A percentile compares a stretch with the other conserved stretches of the same genome.
phyloP scores from a whole-genome alignment of 2,797 vertebrate species.

The Threskiornis aethiopicus region DNA sequence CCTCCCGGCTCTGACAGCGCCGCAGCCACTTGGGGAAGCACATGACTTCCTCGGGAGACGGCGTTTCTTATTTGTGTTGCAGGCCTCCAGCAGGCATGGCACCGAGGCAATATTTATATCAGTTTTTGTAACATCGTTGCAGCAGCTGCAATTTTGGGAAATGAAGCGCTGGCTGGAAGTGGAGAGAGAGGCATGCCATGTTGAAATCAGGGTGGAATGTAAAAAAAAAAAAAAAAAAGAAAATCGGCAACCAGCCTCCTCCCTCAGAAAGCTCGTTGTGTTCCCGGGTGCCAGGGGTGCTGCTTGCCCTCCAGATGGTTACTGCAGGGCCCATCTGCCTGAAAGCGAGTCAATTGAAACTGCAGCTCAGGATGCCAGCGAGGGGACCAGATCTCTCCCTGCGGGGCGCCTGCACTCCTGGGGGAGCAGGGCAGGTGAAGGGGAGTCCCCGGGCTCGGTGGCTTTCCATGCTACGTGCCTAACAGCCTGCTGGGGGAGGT shows the following conservation, averaged over 20 bases:
- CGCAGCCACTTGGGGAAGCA: slow-evolving; percentile 16
- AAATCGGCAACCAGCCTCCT: neutral
- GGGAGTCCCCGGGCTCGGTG: neutral
- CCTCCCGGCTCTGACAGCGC: neutral
- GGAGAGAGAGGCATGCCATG: neutral
- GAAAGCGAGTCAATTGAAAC: neutral
- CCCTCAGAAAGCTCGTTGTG: neutral
- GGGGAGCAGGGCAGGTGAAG: neutral
- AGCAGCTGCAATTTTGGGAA: slow-evolving; percentile 43
- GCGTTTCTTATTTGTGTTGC: slow-evolving; percentile 18
- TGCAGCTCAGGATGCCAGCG: neutral
- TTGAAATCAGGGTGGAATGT: neutral
- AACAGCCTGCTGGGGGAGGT: neutral
- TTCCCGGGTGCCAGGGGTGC: neutral
- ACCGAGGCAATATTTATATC: slow-evolving; percentile 21
- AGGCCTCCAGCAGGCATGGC: slow-evolving; percentile 45
- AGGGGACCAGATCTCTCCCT: neutral
- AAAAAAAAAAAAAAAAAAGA: rapidly evolving
- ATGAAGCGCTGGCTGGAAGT: neutral
- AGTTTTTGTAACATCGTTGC: neutral
- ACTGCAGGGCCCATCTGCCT: neutral
- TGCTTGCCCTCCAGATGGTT: neutral
- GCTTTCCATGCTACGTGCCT: neutral
- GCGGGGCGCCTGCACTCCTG: rapidly evolving
- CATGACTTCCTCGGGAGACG: slow-evolving; percentile 2